Conservation (phyloP, 2,797 vertebrate species). For the Lacerta bilineata region DNA sequence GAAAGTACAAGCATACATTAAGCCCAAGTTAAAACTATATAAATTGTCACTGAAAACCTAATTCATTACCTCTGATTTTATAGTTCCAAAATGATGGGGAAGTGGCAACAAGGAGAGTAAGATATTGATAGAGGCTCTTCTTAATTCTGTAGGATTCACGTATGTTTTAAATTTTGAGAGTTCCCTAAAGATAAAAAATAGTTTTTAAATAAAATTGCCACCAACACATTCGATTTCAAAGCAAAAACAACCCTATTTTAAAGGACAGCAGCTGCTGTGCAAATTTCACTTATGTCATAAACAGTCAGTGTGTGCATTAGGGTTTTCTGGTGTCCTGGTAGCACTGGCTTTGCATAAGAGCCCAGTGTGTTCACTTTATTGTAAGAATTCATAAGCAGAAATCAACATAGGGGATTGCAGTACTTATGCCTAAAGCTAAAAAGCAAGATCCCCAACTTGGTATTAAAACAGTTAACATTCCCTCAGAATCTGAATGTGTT, state of each 20-base stretch:
- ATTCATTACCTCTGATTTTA: constrained; percentile 87
- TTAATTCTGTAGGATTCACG: constrained; percentile 91
- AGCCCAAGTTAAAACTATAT: constrained; percentile 4
- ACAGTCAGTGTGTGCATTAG: neutral
- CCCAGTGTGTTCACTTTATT: neutral
- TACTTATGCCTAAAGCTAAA: neutral
- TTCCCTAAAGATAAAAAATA: constrained; percentile 83
- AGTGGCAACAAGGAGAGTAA: constrained; percentile 92
- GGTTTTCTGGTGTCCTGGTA: neutral
- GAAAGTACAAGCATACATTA: neutral
- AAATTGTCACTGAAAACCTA: constrained; percentile 27
- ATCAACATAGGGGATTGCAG: neutral
- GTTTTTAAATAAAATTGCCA: constrained; percentile 22
- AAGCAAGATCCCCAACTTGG: neutral
- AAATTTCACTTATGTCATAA: neutral
- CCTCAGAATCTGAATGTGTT: neutral
- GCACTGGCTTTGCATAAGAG: neutral
- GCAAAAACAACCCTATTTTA: neutral
- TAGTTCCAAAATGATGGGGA: constrained; percentile 89
- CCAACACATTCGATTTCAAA: constrained; percentile 4
- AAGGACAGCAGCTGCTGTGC: neutral
- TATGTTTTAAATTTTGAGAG: constrained; percentile 91
- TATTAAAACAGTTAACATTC: neutral
- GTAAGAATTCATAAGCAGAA: neutral
- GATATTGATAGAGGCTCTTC: constrained; percentile 92